Evolutionary conservation across 2,888 invertebrate species (phyloP), one percentile per base, ranked within the genome.

Genomic region (Megamerina dolium): DNA sequence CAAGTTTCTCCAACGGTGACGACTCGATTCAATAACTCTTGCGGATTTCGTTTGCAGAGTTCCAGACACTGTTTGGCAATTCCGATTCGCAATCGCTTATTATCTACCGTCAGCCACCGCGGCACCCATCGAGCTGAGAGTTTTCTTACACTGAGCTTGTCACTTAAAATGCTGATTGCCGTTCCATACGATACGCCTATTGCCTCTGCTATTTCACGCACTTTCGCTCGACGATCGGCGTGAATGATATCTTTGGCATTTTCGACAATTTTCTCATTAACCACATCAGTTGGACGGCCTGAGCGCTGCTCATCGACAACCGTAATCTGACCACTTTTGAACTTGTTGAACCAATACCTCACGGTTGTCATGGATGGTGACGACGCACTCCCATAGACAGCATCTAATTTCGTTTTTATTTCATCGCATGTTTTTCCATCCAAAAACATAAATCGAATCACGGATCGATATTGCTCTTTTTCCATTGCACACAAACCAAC

Each of bases 381-480:
- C 14, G 1, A 3, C n/a, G n/a, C n/a, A 5, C 14, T 16, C 37
- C 31, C 37, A 43, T 30, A 39, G 17, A 39, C 39, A 3, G 31
- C 31, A 38, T 42, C 29, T 32, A 37, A 43, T 20, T 37, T 43
- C 13, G 19, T 31, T 43, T 43, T 37, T 36, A 43, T 43, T 36
- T 30, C 43, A 27, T 41, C 27, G 27, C 26, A 41, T 16, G 6
- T 26, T 13, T 41, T 19, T 31, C 34, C 41, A 14, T 33, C 21
- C 32, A 41, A 41, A 31, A 41, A 33, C 17, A 29, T 26, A 27
- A 38, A 38, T 4, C 38, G 27, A 38, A 27, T 38, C 14, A 38
- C 27, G 18, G 39, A 29, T 26, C 41, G 27, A 33, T 41, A 35
- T 5, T 41, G 35, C 16, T 26, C 35, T 35, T 23, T 41, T 23